Base-by-base conservation (phyloP, 2,888 invertebrate genomes). In the Acheta domesticus region DNA sequence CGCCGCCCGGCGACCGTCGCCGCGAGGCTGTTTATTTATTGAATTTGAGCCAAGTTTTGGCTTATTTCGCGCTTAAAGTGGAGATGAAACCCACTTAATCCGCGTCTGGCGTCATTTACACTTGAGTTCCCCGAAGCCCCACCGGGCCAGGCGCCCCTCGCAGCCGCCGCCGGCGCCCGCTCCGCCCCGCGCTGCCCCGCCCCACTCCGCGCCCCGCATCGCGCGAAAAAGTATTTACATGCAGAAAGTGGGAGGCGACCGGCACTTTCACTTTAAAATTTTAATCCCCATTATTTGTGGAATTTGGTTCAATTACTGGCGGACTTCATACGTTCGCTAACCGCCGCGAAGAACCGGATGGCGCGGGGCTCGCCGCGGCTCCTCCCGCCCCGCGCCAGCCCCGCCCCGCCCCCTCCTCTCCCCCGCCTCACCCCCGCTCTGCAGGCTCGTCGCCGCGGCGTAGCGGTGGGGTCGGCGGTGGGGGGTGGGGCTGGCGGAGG, bases 1-100 rank as follows among this genome's bases (percentile, higher is more conserved):
- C 16, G 16, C n/a, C 62, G 14, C 16, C 62, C 62, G 14, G 16
- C 62, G 62, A 62, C 62, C 62, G 62, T 62, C 62, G 62, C 62
- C 16, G 62, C 14, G 62, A 62, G 62, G 62, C 16, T 62, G 62
- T 62, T 62, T 62, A 62, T 62, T 62, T 62, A 62, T 62, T 62
- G 62, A 62, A 62, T 62, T 62, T 62, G 62, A 62, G 62, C 62
- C 62, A 62, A 62, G 62, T 62, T 62, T 62, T 62, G 62, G 62
- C 62, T 62, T 62, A 62, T 62, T 62, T 62, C 62, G 62, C 62
- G 62, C 62, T 62, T 62, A 62, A 62, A 62, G 62, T 62, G 62
- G 62, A 62, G 62, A 62, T 62, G 62, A 62, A 62, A 62, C 62
- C 62, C 14, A n/a, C n/a, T 62, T 62, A 62, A 62, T 62, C 62